Evolutionary conservation across 2,797 vertebrate species (phyloP), one percentile per base, ranked within the genome.

Genomic region (Vireo griseus): DNA sequence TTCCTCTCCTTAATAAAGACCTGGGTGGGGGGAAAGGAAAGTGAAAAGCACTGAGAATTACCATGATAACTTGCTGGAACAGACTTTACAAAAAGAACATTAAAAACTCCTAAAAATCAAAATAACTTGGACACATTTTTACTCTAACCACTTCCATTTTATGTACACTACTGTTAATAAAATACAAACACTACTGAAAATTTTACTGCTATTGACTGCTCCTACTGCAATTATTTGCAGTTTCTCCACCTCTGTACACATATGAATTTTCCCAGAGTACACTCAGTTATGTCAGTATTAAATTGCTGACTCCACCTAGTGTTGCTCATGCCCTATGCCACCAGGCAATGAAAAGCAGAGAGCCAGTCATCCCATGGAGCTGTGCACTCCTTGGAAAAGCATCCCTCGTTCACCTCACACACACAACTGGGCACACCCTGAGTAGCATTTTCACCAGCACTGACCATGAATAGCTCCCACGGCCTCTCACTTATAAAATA

Each of bases 261-360:
- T 29, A 33, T 0, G 0, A n/a, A 47, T 50, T 77, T 86, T 76
- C 58, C 59, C 10, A 28, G 19, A 76, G 33, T 16, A 67, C 57
- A 73, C 10, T 0, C 14, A 50, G 39, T 31, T 74, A 50, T 52
- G 78, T 61, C 83, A 71, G 57, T 20, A 72, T 21, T 59, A 90
- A 82, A 83, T 31, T 79, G 63, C 65, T 73, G 87, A 86, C 93
- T 88, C 96, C 96, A 95, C 55, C 96, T 97, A 92, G 94, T 71
- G 96, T 86, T 88, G 39, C 1, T 51, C 13, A 26, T 16, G 67
- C 21, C 44, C 25, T 51, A 31, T 39, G 88, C 58, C 58, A 88
- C 45, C 3, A 50, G 39, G 19, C 58, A 69, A 0, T 54, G 24
- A 52, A 61, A 73, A 84, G 61, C 39, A 47, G 10, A 55, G 13